A percentile compares a stretch with the other conserved stretches of the same genome.
Evolutionary conservation across 2,113 vertebrate species (phyloP).

Genomic region (Raja brachyura): DNA sequence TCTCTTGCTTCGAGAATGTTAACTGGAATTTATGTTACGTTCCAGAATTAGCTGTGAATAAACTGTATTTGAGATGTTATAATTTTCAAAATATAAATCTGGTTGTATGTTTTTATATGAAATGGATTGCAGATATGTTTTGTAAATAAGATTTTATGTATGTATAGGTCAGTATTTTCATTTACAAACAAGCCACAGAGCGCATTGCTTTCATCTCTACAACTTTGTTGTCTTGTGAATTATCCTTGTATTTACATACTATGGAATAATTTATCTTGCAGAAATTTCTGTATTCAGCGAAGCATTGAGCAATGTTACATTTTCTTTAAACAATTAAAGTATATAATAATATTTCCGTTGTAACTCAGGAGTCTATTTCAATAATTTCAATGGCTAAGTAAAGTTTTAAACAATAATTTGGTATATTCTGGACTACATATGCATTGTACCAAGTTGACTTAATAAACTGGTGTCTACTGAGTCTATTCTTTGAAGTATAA

Average conservation of each 20-base stretch:
- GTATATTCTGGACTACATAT: background rate
- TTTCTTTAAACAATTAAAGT: background rate
- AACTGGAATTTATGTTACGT: background rate
- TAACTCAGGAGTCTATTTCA: background rate
- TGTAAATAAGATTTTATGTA: slow-evolving; percentile 12
- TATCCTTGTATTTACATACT: background rate
- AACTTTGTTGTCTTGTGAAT: background rate
- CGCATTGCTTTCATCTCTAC: background rate
- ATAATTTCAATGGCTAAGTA: background rate
- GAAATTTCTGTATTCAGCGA: background rate
- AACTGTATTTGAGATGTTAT: background rate
- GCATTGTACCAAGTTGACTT: background rate
- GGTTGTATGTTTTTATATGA: slow-evolving; percentile 25
- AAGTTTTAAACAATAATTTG: slow-evolving; percentile 17
- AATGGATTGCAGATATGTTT: slow-evolving; percentile 33
- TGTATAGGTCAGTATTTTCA: slow-evolving; percentile 28
- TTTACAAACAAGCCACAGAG: background rate
- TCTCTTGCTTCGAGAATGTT: background rate
- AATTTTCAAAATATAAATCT: slow-evolving; percentile 17
- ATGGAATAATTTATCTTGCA: background rate
- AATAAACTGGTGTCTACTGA: slow-evolving; percentile 6
- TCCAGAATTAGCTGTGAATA: background rate
- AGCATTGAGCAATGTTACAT: background rate
- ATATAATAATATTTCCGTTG: slow-evolving; percentile 22
- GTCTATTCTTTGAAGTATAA: background rate